Conservation (phyloP, 1,140 invertebrate genomes). For the Lutraria rhynchaena region DNA sequence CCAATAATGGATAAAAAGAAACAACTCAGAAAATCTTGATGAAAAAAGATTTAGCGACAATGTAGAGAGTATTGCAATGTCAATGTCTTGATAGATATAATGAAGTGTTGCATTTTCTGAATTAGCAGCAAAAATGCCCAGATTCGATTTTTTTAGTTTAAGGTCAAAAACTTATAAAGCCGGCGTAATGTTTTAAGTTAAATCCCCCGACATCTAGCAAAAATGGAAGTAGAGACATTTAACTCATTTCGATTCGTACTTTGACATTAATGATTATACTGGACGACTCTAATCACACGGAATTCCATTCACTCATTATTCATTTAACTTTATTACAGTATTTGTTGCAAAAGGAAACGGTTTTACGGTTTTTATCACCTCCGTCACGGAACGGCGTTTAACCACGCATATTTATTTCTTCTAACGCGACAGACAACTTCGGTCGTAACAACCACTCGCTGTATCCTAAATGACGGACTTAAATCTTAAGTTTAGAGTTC, state of each 20-base stretch:
- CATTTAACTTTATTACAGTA: slow-evolving; percentile 48
- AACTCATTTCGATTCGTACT: slow-evolving; percentile 24
- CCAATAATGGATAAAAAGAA: too few relatives aligned
- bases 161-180: not conserved
- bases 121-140: not conserved
- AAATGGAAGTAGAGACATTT: slow-evolving; percentile 13
- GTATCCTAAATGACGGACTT: too few relatives aligned
- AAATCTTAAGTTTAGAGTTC: too few relatives aligned
- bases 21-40: too few relatives aligned
- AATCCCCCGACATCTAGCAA: slow-evolving; percentile 10
- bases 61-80: too few relatives aligned
- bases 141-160: not conserved
- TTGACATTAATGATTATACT: slow-evolving; percentile 48
- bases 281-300: slow-evolving; percentile 14
- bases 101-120: not conserved
- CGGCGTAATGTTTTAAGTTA: not conserved
- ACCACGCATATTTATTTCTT: too few relatives aligned
- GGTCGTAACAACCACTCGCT: too few relatives aligned
- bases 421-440: too few relatives aligned
- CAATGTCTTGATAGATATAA: too few relatives aligned
- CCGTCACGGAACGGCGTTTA: slow-evolving; percentile 16
- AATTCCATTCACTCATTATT: slow-evolving; percentile 31
- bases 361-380: slow-evolving; percentile 32
- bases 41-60: too few relatives aligned
- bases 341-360: slow-evolving; percentile 35